Conservation (phyloP, 2,797 vertebrate species). For the Gambusia yucatana region DNA sequence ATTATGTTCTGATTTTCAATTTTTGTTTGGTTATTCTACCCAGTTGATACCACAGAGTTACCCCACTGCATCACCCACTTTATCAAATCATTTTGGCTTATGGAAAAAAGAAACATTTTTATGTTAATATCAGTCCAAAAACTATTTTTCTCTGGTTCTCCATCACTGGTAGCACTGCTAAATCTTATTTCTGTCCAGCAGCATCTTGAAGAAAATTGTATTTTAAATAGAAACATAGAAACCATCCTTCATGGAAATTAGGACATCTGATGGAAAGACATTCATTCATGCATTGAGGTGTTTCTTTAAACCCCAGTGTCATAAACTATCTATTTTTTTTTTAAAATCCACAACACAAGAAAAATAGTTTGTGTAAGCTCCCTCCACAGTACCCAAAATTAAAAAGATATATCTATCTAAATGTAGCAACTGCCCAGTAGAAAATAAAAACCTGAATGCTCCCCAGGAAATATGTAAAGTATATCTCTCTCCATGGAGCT, state of each 20-base stretch:
- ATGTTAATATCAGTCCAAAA: background rate
- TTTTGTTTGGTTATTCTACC: background rate
- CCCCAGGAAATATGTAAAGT: background rate
- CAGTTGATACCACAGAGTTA: background rate
- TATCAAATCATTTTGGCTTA: background rate
- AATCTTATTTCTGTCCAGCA: background rate
- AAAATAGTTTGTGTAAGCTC: background rate
- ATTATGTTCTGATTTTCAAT: conserved; percentile 22
- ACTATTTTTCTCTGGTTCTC: background rate
- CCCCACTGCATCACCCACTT: background rate
- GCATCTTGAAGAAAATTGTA: background rate
- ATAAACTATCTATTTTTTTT: background rate
- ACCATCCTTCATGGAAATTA: background rate
- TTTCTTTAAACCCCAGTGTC: background rate
- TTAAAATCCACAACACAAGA: background rate
- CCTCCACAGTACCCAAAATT: background rate
- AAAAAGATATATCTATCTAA: background rate
- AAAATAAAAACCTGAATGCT: background rate
- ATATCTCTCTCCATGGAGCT: conserved; percentile 18
- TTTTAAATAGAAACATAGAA: background rate
- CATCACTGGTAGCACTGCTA: background rate
- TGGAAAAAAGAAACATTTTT: background rate
- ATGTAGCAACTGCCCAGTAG: background rate
- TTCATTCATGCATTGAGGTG: background rate
- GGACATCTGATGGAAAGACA: background rate